Base-by-base conservation (phyloP, 2,797 vertebrate genomes). In the Hafferia zeledoni region DNA sequence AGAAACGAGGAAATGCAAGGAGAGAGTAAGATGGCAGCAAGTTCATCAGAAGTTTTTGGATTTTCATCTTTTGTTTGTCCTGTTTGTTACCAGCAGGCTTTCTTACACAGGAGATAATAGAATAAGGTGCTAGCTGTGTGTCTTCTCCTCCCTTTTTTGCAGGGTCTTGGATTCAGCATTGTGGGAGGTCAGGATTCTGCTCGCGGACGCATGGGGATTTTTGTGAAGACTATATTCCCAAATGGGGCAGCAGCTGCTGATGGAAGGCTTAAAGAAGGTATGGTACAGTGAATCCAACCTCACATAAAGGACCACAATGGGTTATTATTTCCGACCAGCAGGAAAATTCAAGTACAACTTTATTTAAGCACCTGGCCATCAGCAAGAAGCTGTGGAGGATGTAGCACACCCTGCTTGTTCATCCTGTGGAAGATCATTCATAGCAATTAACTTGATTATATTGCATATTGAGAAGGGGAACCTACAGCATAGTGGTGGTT, bases 131-230 rank as follows among this genome's bases (percentile, higher is more conserved):
- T 28, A 76, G 50, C 46, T 71, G 7, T 83, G 41, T 63, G 8
- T 55, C 41, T 63, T 81, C 65, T 80, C 25, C 44, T 55, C 13
- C 64, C 56, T 81, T 80, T 90, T 67, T 33, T 89, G 8, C 39
- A 99, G 99, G 99, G 99, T 52, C 98, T 99, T 46, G 99, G 99
- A 63, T 99, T 99, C 97, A 99, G 99, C 90, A 99, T 99, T 84
- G 99, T 99, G 61, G 99, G 99, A 64, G 99, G 99, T 37, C 99
- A 99, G 85, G 99, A 99, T 98, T 99, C 99, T 78, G 98, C 99
- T 68, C 98, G 99, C 3, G 99, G 99, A 74, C 98, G 99, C 89
- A 99, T 99, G 99, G 99, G 99, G 25, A 99, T 99, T 97, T 99
- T 99, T 83, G 99, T 99, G 93, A 99, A 99, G 97, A 99, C 99